Conservation (phyloP, 37 sponge, comb jelly and placozoan species). For the Beroe forskalii region DNA sequence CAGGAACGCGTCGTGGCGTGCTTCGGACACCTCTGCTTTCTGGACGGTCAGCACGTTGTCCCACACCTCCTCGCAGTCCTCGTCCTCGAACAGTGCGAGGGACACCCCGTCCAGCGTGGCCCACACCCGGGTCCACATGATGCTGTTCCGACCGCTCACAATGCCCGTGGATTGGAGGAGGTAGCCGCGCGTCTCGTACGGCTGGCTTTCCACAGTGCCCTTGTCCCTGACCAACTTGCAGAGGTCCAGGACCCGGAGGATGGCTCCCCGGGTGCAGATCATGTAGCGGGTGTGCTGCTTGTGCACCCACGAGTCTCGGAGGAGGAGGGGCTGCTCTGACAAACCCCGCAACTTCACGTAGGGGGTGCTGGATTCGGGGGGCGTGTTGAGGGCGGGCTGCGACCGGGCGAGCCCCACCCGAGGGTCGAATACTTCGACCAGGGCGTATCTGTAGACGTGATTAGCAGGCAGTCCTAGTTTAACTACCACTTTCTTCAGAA, state of each 20-base stretch:
- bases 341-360: slow-evolving; percentile 30
- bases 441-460: slow-evolving; percentile 17
- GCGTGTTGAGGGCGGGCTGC: slow-evolving; percentile 51
- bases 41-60: slow-evolving; percentile 33
- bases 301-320: not conserved
- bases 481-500: not conserved
- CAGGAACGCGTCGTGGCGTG: not conserved
- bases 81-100: slow-evolving; percentile 36
- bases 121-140: slow-evolving; percentile 56
- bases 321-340: slow-evolving; percentile 10
- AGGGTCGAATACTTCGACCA: slow-evolving; percentile 55
- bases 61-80: slow-evolving; percentile 60
- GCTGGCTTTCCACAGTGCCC: not conserved
- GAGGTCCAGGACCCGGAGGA: slow-evolving; percentile 46
- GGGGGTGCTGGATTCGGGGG: slow-evolving; percentile 21
- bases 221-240: not conserved
- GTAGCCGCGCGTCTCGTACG: slow-evolving; percentile 44
- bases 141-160: not conserved
- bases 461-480: slow-evolving; percentile 1
- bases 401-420: not conserved
- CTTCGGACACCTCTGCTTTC: not conserved
- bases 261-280: slow-evolving; percentile 22
- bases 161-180: slow-evolving; percentile 55
- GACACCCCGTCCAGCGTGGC: slow-evolving; percentile 27
- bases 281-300: slow-evolving; percentile 52